Evolutionary conservation across 2,797 vertebrate genomes (phyloP).

Genomic region (Melopsittacus undulatus): DNA sequence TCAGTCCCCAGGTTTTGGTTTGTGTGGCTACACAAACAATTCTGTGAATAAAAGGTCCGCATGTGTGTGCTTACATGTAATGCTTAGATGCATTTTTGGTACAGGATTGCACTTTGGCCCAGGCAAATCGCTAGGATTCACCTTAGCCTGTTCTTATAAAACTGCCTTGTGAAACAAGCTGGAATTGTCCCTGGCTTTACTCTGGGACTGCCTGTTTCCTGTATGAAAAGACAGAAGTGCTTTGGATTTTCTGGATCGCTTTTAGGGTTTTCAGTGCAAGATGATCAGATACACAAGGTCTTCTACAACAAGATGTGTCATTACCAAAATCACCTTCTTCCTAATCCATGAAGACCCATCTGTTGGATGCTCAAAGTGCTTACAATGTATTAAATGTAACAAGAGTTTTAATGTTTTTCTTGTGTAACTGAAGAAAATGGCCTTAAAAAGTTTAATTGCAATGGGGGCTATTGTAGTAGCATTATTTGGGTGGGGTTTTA

Average conservation of each 20-base stretch:
- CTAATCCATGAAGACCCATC: not conserved
- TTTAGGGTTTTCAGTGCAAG: not conserved
- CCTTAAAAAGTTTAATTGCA: not conserved
- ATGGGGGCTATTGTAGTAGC: not conserved
- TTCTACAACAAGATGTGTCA: not conserved
- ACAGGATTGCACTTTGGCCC: not conserved
- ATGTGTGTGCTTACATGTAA: not conserved
- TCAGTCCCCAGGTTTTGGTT: not conserved
- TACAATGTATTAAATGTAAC: not conserved
- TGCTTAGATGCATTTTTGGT: not conserved
- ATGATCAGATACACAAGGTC: not conserved
- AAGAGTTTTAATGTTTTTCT: not conserved
- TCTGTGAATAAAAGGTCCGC: not conserved
- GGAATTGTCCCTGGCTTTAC: too few relatives aligned
- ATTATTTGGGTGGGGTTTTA: not conserved
- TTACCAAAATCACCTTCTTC: not conserved
- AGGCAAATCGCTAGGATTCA: not conserved
- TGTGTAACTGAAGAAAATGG: not conserved
- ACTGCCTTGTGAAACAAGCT: rapidly evolving
- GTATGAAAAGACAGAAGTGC: not conserved
- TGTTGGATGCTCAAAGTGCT: not conserved
- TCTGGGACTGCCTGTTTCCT: rapidly evolving
- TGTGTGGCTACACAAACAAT: not conserved
- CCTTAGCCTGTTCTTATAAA: not conserved
- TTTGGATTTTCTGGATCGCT: not conserved